phyloP scores from a whole-genome alignment of 92 coral and sea anemone genomes.

The Siderastrea siderea region DNA sequence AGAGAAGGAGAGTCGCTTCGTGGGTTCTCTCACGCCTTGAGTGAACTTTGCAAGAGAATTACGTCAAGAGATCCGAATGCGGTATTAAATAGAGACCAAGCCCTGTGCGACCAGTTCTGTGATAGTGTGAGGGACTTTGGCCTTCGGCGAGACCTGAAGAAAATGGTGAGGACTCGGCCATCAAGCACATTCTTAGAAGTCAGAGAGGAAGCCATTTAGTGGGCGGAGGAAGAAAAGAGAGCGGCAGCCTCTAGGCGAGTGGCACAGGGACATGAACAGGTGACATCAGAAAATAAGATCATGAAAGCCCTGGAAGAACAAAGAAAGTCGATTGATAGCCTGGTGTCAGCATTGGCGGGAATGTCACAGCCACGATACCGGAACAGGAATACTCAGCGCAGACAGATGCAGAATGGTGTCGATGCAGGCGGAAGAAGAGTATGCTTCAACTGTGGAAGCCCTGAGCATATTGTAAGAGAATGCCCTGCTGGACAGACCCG shows the following conservation, averaged over 20 bases:
- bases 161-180: slow-evolving; percentile 26
- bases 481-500: slow-evolving; percentile 21
- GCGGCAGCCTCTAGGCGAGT: not conserved
- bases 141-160: slow-evolving; percentile 36
- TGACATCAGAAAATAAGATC: not conserved
- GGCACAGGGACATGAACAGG: not conserved
- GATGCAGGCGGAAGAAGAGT: no score
- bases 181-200: slow-evolving; percentile 19
- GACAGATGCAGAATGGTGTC: not conserved
- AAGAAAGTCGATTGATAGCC: slow-evolving; percentile 27
- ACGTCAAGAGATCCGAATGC: not conserved
- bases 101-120: slow-evolving; percentile 38
- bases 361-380: not conserved
- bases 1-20: slow-evolving; percentile 44
- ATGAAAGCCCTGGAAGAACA: slow-evolving; percentile 9
- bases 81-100: not conserved
- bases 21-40: slow-evolving; percentile 49
- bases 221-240: slow-evolving; percentile 53
- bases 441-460: slow-evolving; percentile 29
- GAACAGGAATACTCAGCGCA: no score
- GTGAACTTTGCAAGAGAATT: slow-evolving; percentile 11
- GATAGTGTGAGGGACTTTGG: slow-evolving; percentile 35
- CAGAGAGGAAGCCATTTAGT: slow-evolving; percentile 48
- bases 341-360: not conserved
- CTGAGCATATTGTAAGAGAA: slow-evolving; percentile 23